phyloP scores from a whole-genome alignment of 2,797 vertebrate genomes.

The Erpetoichthys calabaricus region DNA sequence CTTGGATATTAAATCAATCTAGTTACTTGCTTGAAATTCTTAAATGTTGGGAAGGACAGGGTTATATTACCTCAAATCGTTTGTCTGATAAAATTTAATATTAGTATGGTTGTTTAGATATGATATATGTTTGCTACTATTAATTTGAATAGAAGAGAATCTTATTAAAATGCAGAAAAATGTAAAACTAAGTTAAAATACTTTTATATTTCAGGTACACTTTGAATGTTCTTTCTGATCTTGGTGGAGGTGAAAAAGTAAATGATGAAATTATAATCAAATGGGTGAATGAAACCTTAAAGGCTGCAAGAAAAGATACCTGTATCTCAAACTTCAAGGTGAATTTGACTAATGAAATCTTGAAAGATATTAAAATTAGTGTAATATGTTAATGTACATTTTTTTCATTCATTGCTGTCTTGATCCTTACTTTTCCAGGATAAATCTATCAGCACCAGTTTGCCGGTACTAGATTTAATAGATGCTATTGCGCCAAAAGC shows the following conservation, averaged over 20 bases:
- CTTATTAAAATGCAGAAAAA: too few species aligned
- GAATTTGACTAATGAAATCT: slow-evolving; percentile 16
- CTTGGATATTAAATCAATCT: too few species aligned
- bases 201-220: slow-evolving; percentile 63
- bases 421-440: slow-evolving; percentile 52
- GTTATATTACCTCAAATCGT: too few species aligned
- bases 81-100: too few species aligned
- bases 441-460: slow-evolving; percentile 78
- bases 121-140: too few species aligned
- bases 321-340: slow-evolving; percentile 88
- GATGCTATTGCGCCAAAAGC: slow-evolving; percentile 74
- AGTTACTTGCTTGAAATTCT: too few species aligned
- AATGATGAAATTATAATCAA: slow-evolving; percentile 78
- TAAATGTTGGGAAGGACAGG: too few species aligned
- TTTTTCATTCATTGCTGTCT: slow-evolving; percentile 16
- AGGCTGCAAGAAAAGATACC: slow-evolving; percentile 56
- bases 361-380: not conserved
- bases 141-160: too few species aligned
- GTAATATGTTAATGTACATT: slow-evolving; percentile 9
- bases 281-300: slow-evolving; percentile 85
- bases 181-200: too few species aligned
- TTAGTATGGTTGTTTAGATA: too few species aligned
- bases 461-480: slow-evolving; percentile 88
- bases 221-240: slow-evolving; percentile 73
- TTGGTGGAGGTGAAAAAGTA: slow-evolving; percentile 81